Base-by-base conservation (phyloP, 2,797 vertebrate genomes). In the Pelochelys cantorii region DNA sequence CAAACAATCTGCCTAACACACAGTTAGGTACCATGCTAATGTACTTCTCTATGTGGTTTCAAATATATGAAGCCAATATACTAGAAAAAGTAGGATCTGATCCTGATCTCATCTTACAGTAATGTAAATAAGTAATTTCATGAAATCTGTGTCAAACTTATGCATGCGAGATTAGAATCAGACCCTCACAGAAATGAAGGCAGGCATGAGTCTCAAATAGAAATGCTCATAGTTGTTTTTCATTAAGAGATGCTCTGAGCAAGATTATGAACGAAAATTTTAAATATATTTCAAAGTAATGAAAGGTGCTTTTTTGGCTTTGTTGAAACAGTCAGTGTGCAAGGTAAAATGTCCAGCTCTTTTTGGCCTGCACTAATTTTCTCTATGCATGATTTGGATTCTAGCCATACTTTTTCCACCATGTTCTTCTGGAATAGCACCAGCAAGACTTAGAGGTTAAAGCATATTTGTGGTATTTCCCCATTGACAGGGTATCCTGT, bases 21-120 rank as follows among this genome's bases (percentile, higher is more conserved):
- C 86, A 86, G 77, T 90, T 81, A 85, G 74, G 88, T 90, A 92
- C 48, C 94, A 91, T 92, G 78, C 78, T 94, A 88, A 86, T 93
- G 91, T 87, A 96, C 86, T 90, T 75, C 59, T 27, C 8, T 52
- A 15, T 27, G 14, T 52, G 86, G 65, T 74, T 80, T 18, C 31
- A 57, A 57, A 54, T 85, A 23, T 75, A 56, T 91, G 74, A 60
- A 84, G 42, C 91, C 87, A 84, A 37, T 25, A 91, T 83, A 89
- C 78, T 94, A 4, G 5, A 53, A 27, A 90, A 90, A 83, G 85
- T 88, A 94, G 74, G 6, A 7, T 52, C 74, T 37, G n/a, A 22
- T 37, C 68, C 34, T 37, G 68, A 23, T 37, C 10, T 34, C 9
- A 22, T 22, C 34, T 71, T 20, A 34, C 3, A 71, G n/a, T 34